Base-by-base conservation (phyloP, 2,888 invertebrate species). In the Cheilosia vulpina region DNA sequence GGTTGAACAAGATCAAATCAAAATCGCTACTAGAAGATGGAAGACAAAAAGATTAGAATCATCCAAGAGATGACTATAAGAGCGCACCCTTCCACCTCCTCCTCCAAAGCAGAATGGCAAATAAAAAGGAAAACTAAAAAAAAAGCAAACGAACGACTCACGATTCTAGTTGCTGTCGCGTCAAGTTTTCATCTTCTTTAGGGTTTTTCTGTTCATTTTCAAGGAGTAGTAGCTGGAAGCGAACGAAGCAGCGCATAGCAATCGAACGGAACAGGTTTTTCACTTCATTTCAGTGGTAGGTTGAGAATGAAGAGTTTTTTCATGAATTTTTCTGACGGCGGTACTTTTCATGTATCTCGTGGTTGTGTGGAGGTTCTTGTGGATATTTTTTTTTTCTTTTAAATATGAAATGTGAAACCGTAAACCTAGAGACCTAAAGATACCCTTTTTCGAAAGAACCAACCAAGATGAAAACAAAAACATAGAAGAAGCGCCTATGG, bases 391-490 rank as follows among this genome's bases (percentile, higher is more conserved):
- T 62, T 43, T 47, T 62, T 65, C 17, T 71, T 38, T 71, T 38
- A 17, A 34, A n/a, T 69, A 62, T 45, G 45, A 60, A 43, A 57
- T 80, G 43, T 85, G 72, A 85, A 85, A 85, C 85, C 85, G 85
- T 85, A 85, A 85, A 85, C 85, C 85, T 77, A 85, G 76, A 85
- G 77, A 85, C 85, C 85, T 81, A 85, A 72, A 85, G 85, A 85
- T 72, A 77, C 81, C 85, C 72, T 81, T 76, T 75, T 71, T 81
- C 57, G n/a, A 27, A 55, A 53, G 19, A 69, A 68, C 57, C 31
- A 27, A 47, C 52, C 1, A 68, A 47, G 21, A 72, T 31, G 19
- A 43, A 47, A 62, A 69, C 9, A 43, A 65, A 41, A 65, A 81
- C 57, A 52, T 69, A 76, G 58, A 66, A 80, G 38, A 76, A 76